Percentiles rank a stretch among this genome's conserved stretches.
Evolutionary conservation across 1,140 invertebrate genomes (phyloP).

Genomic region (Drosophila neocordata): DNA sequence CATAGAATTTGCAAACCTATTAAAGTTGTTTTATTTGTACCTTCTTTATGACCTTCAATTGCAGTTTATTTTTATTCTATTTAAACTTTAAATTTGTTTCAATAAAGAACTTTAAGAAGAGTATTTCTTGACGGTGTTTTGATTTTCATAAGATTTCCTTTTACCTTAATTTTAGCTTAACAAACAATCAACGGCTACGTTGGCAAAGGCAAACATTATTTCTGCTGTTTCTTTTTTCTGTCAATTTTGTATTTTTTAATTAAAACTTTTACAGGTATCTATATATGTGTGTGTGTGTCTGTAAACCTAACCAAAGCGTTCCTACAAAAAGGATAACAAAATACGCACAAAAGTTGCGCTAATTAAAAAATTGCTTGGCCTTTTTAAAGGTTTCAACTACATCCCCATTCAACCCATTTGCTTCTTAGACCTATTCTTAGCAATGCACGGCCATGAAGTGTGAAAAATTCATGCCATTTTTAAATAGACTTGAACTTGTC

Average conservation of each 20-base stretch:
- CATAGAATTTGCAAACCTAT: no score
- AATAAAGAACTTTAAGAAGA: background rate
- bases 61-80: no score
- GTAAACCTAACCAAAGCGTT: slow-evolving; percentile 18
- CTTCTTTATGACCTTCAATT: no score
- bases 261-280: slow-evolving; percentile 52
- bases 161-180: background rate
- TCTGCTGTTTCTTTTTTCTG: slow-evolving; percentile 29
- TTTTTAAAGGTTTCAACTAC: slow-evolving; percentile 46
- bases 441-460: slow-evolving; percentile 48
- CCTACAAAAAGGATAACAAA: slow-evolving; percentile 26
- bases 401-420: background rate
- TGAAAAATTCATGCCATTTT: slow-evolving; percentile 71
- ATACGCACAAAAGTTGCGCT: slow-evolving; percentile 50
- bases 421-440: background rate
- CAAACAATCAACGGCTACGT: slow-evolving; percentile 19
- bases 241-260: slow-evolving; percentile 69
- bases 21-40: no score
- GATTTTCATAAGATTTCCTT: background rate
- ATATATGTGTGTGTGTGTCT: slow-evolving; percentile 14
- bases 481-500: slow-evolving; percentile 56
- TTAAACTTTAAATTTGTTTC: no score
- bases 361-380: slow-evolving; percentile 64
- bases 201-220: slow-evolving; percentile 44
- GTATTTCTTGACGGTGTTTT: background rate